These are phyloP conservation scores for Origma solitaria DNA, from an alignment of 2,113 vertebrate species.

Conservation along the genomic window DNA sequence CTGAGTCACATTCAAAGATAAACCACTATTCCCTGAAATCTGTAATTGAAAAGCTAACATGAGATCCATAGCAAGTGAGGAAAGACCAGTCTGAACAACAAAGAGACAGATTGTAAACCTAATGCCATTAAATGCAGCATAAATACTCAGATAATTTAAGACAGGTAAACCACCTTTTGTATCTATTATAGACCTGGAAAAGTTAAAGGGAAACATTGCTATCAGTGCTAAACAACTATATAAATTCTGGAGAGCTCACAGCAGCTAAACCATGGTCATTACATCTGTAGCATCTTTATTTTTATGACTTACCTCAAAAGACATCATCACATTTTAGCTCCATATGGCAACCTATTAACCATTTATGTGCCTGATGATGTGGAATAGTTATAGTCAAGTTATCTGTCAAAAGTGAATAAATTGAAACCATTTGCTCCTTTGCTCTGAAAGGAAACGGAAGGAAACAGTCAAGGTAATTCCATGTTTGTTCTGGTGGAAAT, in stretches of 20 bases:
- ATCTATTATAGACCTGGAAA: neutral
- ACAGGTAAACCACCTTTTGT: neutral
- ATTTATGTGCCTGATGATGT: neutral
- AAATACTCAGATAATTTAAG: neutral
- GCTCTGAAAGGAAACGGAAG: neutral
- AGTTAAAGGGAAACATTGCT: neutral
- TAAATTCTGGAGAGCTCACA: neutral
- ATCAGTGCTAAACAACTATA: neutral
- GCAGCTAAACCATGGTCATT: neutral
- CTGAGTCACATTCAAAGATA: slow-evolving; percentile 34
- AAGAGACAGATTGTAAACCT: neutral
- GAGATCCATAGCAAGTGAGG: slow-evolving; percentile 14
- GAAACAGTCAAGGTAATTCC: neutral
- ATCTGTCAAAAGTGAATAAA: neutral
- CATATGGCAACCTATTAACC: neutral
- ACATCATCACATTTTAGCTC: neutral
- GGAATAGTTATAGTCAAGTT: neutral
- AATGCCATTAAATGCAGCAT: neutral
- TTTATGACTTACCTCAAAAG: neutral
- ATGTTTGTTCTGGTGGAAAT: neutral
- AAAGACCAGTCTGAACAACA: neutral
- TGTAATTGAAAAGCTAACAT: slow-evolving; percentile 23
- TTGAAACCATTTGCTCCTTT: neutral
- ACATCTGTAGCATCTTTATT: neutral
- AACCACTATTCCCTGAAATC: slow-evolving; percentile 11